Percentiles rank a stretch among this genome's conserved stretches.
These are phyloP conservation scores for Oreohelix idahoensis DNA, from an alignment of 1,140 invertebrate genomes.

Conservation along the genomic window DNA sequence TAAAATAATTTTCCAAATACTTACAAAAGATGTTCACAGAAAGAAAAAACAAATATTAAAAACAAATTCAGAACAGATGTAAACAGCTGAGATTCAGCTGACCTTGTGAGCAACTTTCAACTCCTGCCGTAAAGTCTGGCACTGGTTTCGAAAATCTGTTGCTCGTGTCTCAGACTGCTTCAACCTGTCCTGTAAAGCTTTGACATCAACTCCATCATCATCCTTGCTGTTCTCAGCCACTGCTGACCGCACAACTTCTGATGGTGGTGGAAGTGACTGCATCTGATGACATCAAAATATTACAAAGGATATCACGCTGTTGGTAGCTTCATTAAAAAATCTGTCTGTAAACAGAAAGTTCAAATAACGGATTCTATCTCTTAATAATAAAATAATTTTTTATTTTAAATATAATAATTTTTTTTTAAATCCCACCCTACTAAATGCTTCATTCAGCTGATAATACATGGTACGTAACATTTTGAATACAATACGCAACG, in stretches of 20 bases:
- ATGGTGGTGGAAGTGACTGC: conserved; percentile 7
- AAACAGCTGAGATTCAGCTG: not conserved
- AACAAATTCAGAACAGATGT: too few relatives aligned
- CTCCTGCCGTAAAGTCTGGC: conserved; percentile 68
- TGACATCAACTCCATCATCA: conserved; percentile 63
- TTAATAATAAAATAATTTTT: too few relatives aligned
- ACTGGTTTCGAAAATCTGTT: conserved; percentile 69
- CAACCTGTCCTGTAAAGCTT: conserved; percentile 68
- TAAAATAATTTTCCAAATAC: too few relatives aligned
- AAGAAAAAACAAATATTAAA: too few relatives aligned
- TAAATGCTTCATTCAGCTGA: too few relatives aligned
- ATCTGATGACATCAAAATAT: not conserved
- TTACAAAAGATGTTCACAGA: too few relatives aligned
- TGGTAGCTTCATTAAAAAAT: not conserved
- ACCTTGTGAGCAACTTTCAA: conserved; percentile 71
- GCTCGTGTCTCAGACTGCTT: conserved; percentile 67
- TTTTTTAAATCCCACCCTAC: too few relatives aligned
- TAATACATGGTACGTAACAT: too few relatives aligned
- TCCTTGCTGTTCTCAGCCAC: conserved; percentile 41
- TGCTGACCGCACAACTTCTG: conserved; percentile 18
- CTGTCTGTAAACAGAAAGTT: not conserved
- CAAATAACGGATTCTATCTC: not conserved
- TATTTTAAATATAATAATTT: too few relatives aligned
- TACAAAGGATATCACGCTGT: not conserved
- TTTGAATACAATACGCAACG: too few relatives aligned